Conservation (phyloP, 2,113 vertebrate genomes). For the Mobula hypostoma region DNA sequence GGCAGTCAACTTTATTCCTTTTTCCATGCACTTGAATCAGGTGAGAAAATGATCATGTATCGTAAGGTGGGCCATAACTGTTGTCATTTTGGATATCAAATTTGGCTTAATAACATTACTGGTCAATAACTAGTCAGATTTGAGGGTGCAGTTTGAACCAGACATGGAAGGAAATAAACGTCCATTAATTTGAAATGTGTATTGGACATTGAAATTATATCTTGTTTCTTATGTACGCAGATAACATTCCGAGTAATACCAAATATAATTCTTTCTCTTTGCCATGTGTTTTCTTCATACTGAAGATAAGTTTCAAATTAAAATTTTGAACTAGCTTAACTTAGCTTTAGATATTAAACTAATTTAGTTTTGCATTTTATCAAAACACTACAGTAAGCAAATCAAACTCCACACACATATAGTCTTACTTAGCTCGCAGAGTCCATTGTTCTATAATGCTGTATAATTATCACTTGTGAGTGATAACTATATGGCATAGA, state of each 20-base stretch:
- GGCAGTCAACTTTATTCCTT: not conserved
- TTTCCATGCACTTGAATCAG: not conserved
- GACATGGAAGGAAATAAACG: not conserved
- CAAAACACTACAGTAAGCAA: not conserved
- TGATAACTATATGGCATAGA: no score
- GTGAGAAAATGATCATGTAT: not conserved
- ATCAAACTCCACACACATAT: not conserved
- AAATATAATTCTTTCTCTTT: not conserved
- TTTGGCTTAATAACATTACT: not conserved
- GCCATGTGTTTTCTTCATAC: not conserved
- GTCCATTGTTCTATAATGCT: not conserved
- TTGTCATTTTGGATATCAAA: not conserved
- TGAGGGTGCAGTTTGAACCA: not conserved
- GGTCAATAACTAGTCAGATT: not conserved
- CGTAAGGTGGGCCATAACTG: not conserved
- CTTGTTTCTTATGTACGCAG: no score
- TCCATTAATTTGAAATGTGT: not conserved
- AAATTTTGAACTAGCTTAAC: not conserved
- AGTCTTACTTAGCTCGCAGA: not conserved
- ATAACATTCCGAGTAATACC: no score
- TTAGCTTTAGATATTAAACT: not conserved
- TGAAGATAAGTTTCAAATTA: not conserved
- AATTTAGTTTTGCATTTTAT: not conserved
- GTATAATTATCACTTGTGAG: no score
- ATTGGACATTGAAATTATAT: no score